These are phyloP conservation scores for Lithophane ornitopus DNA, from an alignment of 2,888 invertebrate species.

Conservation along the genomic window DNA sequence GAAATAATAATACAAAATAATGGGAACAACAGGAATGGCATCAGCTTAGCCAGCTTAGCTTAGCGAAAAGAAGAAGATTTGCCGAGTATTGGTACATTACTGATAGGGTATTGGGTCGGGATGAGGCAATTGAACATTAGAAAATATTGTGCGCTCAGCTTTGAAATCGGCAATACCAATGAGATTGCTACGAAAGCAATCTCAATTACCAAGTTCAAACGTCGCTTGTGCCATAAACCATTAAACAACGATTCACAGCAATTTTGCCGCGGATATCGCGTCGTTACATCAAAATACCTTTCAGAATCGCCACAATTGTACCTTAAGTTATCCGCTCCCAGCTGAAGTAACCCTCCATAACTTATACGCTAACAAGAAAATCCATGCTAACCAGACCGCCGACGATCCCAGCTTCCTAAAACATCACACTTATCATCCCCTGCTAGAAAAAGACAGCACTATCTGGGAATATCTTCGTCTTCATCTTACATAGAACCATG, in stretches of 20 bases:
- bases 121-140: neutral
- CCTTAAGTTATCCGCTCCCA: slow-evolving; percentile 31
- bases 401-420: slow-evolving; percentile 37
- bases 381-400: slow-evolving; percentile 52
- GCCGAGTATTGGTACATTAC: neutral
- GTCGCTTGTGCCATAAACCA: neutral
- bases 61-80: too few relatives aligned
- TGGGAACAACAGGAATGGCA: too few relatives aligned
- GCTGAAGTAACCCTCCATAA: slow-evolving; percentile 43
- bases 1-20: too few relatives aligned
- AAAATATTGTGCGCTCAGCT: neutral
- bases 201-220: neutral
- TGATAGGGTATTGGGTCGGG: neutral
- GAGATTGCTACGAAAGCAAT: neutral
- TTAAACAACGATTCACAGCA: neutral
- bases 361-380: slow-evolving; percentile 55
- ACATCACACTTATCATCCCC: slow-evolving; percentile 48
- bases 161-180: neutral
- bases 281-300: slow-evolving; percentile 25
- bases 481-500: slow-evolving; percentile 32
- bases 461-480: slow-evolving; percentile 1
- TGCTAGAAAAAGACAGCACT: slow-evolving; percentile 26
- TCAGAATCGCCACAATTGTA: slow-evolving; percentile 30
- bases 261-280: neutral
- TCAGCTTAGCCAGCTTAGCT: too few relatives aligned